Evolutionary conservation across 2,113 vertebrate species (phyloP).

Genomic region (Proteles cristata): DNA sequence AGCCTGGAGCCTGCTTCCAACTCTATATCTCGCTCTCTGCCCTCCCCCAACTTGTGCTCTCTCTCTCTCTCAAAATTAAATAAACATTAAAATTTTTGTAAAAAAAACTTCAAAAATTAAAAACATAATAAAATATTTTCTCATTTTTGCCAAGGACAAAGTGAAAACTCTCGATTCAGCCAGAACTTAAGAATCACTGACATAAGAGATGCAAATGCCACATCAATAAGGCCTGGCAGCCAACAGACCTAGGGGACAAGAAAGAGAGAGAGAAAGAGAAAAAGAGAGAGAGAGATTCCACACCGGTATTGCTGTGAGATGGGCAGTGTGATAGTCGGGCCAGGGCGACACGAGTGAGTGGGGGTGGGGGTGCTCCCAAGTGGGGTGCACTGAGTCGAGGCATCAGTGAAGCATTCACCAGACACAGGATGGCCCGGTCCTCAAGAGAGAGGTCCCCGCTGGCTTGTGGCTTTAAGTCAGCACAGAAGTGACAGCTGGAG

Average conservation of each 20-base stretch:
- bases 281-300: background rate
- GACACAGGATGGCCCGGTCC: background rate
- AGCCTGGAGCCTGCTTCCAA: too few species aligned
- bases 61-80: too few species aligned
- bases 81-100: too few species aligned
- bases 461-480: background rate
- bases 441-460: too few species aligned
- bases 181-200: background rate
- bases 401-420: too few species aligned
- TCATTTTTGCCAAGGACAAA: constrained; percentile 22
- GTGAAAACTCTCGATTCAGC: constrained; percentile 47
- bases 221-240: background rate
- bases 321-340: accelerated
- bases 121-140: background rate
- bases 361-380: too few species aligned
- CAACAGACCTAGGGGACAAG: background rate
- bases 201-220: background rate
- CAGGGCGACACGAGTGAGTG: background rate
- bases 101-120: too few species aligned
- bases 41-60: too few species aligned
- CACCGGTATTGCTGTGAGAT: accelerated
- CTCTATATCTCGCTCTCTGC: too few species aligned
- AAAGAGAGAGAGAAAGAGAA: background rate
- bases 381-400: background rate
- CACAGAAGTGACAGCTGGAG: background rate